These are phyloP conservation scores for Pocillopora grandis DNA, from an alignment of 92 coral and sea anemone species.

Conservation along the genomic window DNA sequence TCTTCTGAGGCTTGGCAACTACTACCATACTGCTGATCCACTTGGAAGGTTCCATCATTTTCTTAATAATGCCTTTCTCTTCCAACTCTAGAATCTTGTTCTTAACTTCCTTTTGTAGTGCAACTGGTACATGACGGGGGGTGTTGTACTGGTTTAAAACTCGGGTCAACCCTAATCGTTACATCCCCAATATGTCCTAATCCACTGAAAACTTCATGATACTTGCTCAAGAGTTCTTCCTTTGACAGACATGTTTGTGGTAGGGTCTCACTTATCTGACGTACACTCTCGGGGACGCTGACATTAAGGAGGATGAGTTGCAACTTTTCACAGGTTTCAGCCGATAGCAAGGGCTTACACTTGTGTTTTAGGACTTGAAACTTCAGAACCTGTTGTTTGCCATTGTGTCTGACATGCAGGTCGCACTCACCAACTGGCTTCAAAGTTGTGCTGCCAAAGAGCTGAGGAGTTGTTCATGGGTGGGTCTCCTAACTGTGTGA, in stretches of 20 bases:
- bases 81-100: slow-evolving; percentile 36
- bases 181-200: slow-evolving; percentile 60
- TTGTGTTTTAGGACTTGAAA: slow-evolving; percentile 27
- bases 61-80: slow-evolving; percentile 33
- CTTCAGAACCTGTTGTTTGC: background rate
- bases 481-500: background rate
- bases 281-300: slow-evolving; percentile 3
- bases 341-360: slow-evolving; percentile 44
- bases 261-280: background rate
- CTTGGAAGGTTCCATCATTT: slow-evolving; percentile 51
- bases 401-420: background rate
- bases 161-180: slow-evolving; percentile 31
- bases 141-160: slow-evolving; percentile 51
- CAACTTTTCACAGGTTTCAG: slow-evolving; percentile 47
- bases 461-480: background rate
- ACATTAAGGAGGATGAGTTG: slow-evolving; percentile 26
- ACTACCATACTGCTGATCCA: slow-evolving; percentile 66
- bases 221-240: slow-evolving; percentile 34
- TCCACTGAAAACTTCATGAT: slow-evolving; percentile 57
- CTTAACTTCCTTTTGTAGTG: slow-evolving; percentile 49
- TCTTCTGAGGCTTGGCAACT: slow-evolving; percentile 57
- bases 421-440: background rate
- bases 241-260: slow-evolving; percentile 32
- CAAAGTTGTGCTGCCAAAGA: background rate
- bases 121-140: slow-evolving; percentile 45